Conservation (phyloP, 2,113 vertebrate genomes). For the Actenoides hombroni region DNA sequence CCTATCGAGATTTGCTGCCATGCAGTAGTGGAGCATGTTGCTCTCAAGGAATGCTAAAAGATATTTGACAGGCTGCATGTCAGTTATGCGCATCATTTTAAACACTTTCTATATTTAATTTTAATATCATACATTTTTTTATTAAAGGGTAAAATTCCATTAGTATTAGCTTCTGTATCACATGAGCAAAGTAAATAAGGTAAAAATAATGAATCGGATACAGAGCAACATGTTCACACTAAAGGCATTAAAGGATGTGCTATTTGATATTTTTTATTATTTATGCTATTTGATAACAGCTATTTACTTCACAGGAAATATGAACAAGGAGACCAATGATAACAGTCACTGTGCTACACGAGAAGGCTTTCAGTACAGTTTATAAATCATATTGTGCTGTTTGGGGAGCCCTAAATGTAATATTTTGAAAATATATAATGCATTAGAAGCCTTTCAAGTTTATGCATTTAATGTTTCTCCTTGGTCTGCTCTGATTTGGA, state of each 20-base stretch:
- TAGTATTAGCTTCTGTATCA: neutral
- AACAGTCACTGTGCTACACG: neutral
- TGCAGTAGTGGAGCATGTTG: neutral
- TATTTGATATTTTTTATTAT: conserved; percentile 49
- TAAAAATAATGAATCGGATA: conserved; percentile 7
- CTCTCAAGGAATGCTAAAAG: neutral
- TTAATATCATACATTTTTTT: neutral
- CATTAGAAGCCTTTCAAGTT: conserved; percentile 25
- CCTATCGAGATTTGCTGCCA: neutral
- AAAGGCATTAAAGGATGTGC: neutral
- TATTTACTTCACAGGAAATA: conserved; percentile 54
- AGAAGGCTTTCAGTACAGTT: conserved; percentile 32
- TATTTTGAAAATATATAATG: conserved; percentile 1
- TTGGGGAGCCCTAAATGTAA: conserved; percentile 20
- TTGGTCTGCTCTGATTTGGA: conserved; percentile 5
- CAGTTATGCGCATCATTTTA: neutral
- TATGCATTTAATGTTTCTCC: conserved; percentile 5
- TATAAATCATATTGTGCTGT: conserved; percentile 43
- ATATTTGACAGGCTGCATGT: neutral
- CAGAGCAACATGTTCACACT: neutral
- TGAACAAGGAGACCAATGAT: conserved; percentile 17
- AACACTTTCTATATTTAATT: neutral
- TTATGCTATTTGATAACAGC: conserved; percentile 16
- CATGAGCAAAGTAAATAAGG: neutral
- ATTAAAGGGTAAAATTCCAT: neutral